phyloP scores from a whole-genome alignment of 1,140 invertebrate species.

The Penaeus indicus region DNA sequence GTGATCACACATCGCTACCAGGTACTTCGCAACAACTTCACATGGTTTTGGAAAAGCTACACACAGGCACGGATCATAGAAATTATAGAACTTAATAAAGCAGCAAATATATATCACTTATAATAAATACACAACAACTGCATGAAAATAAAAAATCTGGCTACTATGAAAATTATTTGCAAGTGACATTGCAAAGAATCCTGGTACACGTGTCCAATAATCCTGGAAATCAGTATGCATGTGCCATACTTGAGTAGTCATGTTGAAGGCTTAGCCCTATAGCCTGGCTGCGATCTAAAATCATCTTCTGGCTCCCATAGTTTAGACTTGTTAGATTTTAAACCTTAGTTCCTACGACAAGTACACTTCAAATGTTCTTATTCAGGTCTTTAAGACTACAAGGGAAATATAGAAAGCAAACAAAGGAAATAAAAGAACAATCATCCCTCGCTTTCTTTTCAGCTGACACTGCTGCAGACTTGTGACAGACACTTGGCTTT shows the following conservation, averaged over 20 bases:
- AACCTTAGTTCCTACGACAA: too few relatives aligned
- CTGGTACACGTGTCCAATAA: constrained; percentile 44
- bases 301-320: too few relatives aligned
- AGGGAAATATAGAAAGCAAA: too few relatives aligned
- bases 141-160: constrained; percentile 45
- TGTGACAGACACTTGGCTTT: too few relatives aligned
- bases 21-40: constrained; percentile 52
- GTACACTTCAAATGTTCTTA: too few relatives aligned
- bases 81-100: constrained; percentile 51
- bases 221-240: constrained; percentile 37
- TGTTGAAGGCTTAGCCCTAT: constrained; percentile 27
- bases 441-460: too few relatives aligned
- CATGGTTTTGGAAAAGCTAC: constrained; percentile 51
- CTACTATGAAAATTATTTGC: constrained; percentile 33
- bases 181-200: constrained; percentile 42
- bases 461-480: too few relatives aligned
- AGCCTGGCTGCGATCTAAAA: not conserved
- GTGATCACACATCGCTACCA: constrained; percentile 56
- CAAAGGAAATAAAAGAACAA: too few relatives aligned
- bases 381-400: too few relatives aligned
- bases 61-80: constrained; percentile 51
- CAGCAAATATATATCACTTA: constrained; percentile 43
- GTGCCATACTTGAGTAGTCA: constrained; percentile 7
- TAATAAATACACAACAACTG: constrained; percentile 53
- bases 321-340: too few relatives aligned